Evolutionary conservation across 2,113 vertebrate species (phyloP), one percentile per base, ranked within the genome.

Genomic region (Eolophus roseicapilla): DNA sequence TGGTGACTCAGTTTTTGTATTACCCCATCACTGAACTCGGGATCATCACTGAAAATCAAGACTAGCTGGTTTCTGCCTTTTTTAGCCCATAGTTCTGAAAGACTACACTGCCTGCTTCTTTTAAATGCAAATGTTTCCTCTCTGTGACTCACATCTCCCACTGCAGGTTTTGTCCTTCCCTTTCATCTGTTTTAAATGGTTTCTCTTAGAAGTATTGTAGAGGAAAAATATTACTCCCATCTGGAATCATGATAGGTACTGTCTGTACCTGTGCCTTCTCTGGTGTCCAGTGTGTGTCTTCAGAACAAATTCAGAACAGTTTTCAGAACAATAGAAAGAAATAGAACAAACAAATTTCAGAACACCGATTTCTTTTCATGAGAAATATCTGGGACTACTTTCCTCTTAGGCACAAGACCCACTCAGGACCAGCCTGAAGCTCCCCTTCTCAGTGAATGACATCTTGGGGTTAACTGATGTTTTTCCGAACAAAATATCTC

Each of bases 111-210:
- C 9, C 44, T 94, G 47, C 6, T 82, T 49, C 96, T 96, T 97
- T 97, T 69, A 97, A 94, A 96, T 95, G 95, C 35, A 94, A 96
- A 96, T 94, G 2, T 37, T 92, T 88, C 63, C 35, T 92, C 41
- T 92, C 62, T 88, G 73, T 92, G 95, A 93, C 75, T 96, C 94
- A 90, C 75, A 90, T 65, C 37, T 93, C 86, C 41, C 67, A 62
- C 75, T 92, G 80, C 52, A 83, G 62, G 47, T 62, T 95, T 92
- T 80, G 57, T 92, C 44, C 53, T 73, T 41, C 90, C 49, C 49
- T 97, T 97, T 97, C 31, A 90, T 93, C n/a, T 79, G 31, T 62
- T 96, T 92, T 88, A 94, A 90, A 82, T 31, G 64, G 29, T 79
- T 87, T 90, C 18, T 68, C 62, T 88, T 69, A 59, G 62, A 93